Percentiles rank a stretch among this genome's conserved stretches.
phyloP scores from a whole-genome alignment of 2,888 invertebrate species.

The Dromius quadrimaculatus region DNA sequence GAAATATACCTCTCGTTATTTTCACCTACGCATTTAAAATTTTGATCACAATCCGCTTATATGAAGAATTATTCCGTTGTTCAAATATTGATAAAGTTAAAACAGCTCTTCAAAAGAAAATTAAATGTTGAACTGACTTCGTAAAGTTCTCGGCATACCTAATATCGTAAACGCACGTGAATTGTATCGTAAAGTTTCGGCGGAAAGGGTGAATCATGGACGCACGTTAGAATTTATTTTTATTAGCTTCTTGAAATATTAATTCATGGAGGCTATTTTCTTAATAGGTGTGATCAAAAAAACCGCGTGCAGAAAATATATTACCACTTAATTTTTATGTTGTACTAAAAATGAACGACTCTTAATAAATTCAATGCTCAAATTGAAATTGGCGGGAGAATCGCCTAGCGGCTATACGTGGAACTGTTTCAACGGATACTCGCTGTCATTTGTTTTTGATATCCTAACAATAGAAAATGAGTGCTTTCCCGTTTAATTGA shows the following conservation, averaged over 20 bases:
- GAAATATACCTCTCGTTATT: background rate
- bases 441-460: too few relatives aligned
- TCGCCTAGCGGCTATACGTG: too few relatives aligned
- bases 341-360: too few relatives aligned
- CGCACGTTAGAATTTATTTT: background rate
- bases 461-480: too few relatives aligned
- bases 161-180: slow-evolving; percentile 26
- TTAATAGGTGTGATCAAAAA: slow-evolving; percentile 11
- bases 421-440: too few relatives aligned
- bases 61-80: slow-evolving; percentile 7
- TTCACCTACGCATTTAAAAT: too few relatives aligned
- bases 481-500: too few relatives aligned
- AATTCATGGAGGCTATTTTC: slow-evolving; percentile 19
- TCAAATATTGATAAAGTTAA: slow-evolving; percentile 20
- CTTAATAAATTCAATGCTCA: too few relatives aligned
- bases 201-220: background rate
- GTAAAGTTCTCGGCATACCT: slow-evolving; percentile 23
- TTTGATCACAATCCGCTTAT: slow-evolving; percentile 2
- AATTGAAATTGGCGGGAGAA: too few relatives aligned
- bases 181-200: slow-evolving; percentile 29
- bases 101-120: slow-evolving; percentile 20
- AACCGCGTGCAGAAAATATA: too few relatives aligned
- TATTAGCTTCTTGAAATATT: slow-evolving; percentile 21
- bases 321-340: too few relatives aligned
- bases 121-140: slow-evolving; percentile 20